A percentile compares a stretch with the other conserved stretches of the same genome.
Evolutionary conservation across 2,797 vertebrate species (phyloP).

Genomic region (Poecile montanus): DNA sequence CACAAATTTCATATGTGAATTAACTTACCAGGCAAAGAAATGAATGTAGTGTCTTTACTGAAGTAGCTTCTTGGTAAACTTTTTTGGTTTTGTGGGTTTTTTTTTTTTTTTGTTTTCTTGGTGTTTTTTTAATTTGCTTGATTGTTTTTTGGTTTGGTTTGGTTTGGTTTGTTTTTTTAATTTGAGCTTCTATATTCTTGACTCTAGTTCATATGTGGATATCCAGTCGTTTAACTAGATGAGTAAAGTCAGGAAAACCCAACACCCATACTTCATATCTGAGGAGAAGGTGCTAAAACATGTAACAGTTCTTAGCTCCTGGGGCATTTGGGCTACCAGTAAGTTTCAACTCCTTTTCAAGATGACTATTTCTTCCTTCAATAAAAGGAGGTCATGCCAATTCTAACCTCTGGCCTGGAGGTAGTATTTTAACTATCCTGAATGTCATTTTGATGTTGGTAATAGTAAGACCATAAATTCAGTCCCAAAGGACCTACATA

Average conservation of each 20-base stretch:
- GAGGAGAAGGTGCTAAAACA: background rate
- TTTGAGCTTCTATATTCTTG: background rate
- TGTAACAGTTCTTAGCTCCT: background rate
- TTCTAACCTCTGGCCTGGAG: background rate
- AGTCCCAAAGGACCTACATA: background rate
- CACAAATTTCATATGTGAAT: background rate
- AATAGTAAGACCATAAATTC: background rate
- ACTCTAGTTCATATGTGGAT: background rate
- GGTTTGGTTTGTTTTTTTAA: background rate
- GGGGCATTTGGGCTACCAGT: background rate
- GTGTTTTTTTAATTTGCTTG: accelerated
- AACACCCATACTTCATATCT: background rate
- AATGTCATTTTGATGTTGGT: background rate
- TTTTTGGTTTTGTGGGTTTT: accelerated
- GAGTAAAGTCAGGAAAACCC: background rate
- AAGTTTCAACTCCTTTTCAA: background rate
- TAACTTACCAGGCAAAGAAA: background rate
- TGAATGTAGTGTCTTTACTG: background rate
- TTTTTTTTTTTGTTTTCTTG: background rate
- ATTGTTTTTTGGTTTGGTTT: background rate
- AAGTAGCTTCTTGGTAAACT: background rate
- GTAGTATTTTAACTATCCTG: background rate
- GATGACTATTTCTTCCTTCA: background rate
- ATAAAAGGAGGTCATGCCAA: background rate
- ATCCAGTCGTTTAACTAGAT: background rate